Evolutionary conservation across 2,113 vertebrate species (phyloP), one percentile per base, ranked within the genome.

Genomic region (Microcebus griseorufus): DNA sequence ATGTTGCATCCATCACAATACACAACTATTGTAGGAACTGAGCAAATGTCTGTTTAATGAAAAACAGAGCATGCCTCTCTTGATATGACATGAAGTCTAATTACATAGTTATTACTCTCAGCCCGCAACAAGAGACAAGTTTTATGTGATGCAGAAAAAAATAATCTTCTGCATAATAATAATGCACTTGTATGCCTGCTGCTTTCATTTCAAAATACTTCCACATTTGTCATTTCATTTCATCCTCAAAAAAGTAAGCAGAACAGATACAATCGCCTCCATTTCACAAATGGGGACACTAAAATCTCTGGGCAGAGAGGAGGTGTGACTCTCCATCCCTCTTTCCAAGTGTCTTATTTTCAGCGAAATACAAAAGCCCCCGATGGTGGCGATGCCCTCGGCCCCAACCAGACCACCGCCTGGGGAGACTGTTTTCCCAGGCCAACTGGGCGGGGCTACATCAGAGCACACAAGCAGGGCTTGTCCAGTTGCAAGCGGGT

Each of bases 51-150:
- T 82, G 76, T 91, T 88, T 93, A 91, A 94, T 94, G 96, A 89
- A 85, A 95, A 87, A 45, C 75, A 62, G 92, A 92, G 86, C 64
- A 9, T 37, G 64, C 87, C 80, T 92, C 79, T 79, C 90, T 89
- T 83, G 96, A 67, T 92, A 58, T 65, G 93, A 93, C 92, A 72
- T 17, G 8, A 75, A 95, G 88, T 86, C 97, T 96, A 95, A 97
- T 93, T 82, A 93, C 27, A 65, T n/a, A 98, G 93, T 93, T 89
- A 92, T 96, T 89, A 94, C 80, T 87, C 73, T 86, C 93, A 86
- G 42, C 64, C 91, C 69, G 79, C 55, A 70, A 48, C 51, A 81
- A 78, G 81, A 89, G 65, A 67, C n/a, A 55, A 48, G 37, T 80
- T 94, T 95, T 73, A 67, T 53, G 69, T 79, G 69, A 70, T 14